Evolutionary conservation across 2,113 vertebrate genomes (phyloP), one percentile per base, ranked within the genome.

Genomic region (Neopipo cinnamomea): DNA sequence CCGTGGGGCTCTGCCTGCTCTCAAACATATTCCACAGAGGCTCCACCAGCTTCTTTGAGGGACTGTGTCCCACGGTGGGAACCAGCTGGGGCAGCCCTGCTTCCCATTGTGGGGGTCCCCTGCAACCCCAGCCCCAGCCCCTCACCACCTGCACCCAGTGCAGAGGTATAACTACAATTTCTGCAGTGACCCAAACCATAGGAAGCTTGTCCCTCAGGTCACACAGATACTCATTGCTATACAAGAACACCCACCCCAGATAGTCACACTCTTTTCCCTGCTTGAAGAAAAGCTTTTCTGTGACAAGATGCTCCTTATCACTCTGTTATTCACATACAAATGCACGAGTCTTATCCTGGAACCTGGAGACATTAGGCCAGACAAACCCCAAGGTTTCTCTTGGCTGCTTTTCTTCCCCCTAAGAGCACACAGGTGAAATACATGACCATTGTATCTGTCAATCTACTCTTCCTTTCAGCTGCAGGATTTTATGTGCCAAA

Each of bases 21-120:
- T 15, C 0, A 1, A 11, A 3, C 4, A 5, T 0, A 0, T 16
- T 12, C 53, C 41, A 11, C 39, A 14, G 41, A 37, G 27, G 22
- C 8, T 2, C 5, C 62, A 3, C 42, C 39, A 4, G 7, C 11
- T 4, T 0, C 49, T 6, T n/a, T 3, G 28, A 16, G 1, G 39
- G 25, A 35, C 50, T 24, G 7, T 2, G 35, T 12, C 15, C 63
- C 49, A 8, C 0, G 2, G 8, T 0, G 0, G 42, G 46, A 59
- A 9, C 21, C 0, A 3, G 14, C 52, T 5, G 49, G 16, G 46
- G 20, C 67, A 66, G 67, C 46, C 42, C 47, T 0, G 0, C 12
- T 14, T 9, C 12, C 25, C 66, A 67, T 44, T 72, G 59, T 6
- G 8, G 62, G 9, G 11, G 9, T 5, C 24, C n/a, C n/a, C 61